These are phyloP conservation scores for Hymenopus coronatus DNA, from an alignment of 2,888 invertebrate species.

Conservation along the genomic window DNA sequence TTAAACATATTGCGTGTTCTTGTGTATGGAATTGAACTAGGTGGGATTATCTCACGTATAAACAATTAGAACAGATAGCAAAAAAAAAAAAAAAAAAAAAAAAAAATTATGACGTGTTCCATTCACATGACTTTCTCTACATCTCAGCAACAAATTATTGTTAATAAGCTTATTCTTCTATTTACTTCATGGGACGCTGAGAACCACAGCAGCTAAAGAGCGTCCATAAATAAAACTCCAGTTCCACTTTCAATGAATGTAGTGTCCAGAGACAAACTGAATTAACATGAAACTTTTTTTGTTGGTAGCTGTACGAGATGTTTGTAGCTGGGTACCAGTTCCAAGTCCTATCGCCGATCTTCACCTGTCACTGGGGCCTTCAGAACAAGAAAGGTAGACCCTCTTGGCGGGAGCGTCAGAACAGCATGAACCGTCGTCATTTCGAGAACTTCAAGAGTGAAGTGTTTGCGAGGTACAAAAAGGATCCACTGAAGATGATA, in stretches of 20 bases:
- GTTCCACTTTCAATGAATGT: background rate
- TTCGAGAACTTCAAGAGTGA: slow-evolving; percentile 83
- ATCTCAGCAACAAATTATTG: no score
- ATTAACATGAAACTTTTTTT: slow-evolving; percentile 7
- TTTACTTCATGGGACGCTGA: no score
- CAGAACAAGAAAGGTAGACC: slow-evolving; percentile 76
- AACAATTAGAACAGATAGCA: no score
- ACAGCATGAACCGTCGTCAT: slow-evolving; percentile 74
- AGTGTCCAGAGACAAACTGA: background rate
- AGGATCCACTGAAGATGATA: slow-evolving; percentile 50
- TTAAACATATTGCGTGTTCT: no score
- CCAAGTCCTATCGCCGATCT: slow-evolving; percentile 81
- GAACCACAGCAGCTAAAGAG: no score
- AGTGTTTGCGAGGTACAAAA: slow-evolving; percentile 72
- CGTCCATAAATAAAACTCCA: no score
- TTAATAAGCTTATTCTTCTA: no score
- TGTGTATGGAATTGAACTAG: no score
- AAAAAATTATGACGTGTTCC: no score
- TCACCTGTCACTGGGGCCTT: slow-evolving; percentile 87
- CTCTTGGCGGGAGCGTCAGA: slow-evolving; percentile 83
- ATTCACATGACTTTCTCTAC: no score
- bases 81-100: no score
- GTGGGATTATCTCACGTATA: no score
- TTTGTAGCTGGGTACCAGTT: slow-evolving; percentile 85
- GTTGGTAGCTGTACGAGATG: slow-evolving; percentile 84